Conservation (phyloP, 2,113 vertebrate genomes). For the Pteruthius melanotis region DNA sequence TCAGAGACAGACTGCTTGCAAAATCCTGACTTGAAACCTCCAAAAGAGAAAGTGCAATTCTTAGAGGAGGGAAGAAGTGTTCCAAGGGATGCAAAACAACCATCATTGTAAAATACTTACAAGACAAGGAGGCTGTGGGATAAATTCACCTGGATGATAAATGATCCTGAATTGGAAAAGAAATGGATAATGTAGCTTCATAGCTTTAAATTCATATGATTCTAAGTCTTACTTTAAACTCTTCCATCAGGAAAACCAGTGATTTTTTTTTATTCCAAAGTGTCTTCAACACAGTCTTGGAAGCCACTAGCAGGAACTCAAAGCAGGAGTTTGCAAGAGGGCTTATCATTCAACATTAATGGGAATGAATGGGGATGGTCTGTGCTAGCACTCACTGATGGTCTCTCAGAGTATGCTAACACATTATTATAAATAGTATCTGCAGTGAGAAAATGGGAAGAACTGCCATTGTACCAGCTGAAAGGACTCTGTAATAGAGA, state of each 20-base stretch:
- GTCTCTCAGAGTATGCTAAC: background rate
- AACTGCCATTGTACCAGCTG: background rate
- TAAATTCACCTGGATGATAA: background rate
- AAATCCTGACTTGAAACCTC: background rate
- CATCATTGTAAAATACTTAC: background rate
- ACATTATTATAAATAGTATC: background rate
- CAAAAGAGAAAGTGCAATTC: background rate
- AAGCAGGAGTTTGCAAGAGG: background rate
- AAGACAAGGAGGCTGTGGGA: accelerated
- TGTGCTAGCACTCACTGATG: background rate
- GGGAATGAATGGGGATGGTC: background rate
- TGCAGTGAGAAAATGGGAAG: background rate
- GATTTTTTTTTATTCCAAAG: background rate
- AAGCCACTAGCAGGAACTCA: background rate
- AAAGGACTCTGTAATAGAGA: background rate
- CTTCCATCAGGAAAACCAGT: background rate
- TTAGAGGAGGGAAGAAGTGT: background rate
- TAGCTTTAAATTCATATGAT: background rate
- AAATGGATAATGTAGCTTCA: background rate
- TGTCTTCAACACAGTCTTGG: background rate
- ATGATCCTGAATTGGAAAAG: background rate
- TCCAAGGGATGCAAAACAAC: accelerated
- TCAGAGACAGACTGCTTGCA: background rate
- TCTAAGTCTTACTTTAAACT: background rate
- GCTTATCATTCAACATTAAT: background rate